Percentiles rank a stretch among this genome's conserved stretches.
These are phyloP conservation scores for Oophaga pumilio DNA, from an alignment of 2,113 vertebrate species.

Conservation along the genomic window DNA sequence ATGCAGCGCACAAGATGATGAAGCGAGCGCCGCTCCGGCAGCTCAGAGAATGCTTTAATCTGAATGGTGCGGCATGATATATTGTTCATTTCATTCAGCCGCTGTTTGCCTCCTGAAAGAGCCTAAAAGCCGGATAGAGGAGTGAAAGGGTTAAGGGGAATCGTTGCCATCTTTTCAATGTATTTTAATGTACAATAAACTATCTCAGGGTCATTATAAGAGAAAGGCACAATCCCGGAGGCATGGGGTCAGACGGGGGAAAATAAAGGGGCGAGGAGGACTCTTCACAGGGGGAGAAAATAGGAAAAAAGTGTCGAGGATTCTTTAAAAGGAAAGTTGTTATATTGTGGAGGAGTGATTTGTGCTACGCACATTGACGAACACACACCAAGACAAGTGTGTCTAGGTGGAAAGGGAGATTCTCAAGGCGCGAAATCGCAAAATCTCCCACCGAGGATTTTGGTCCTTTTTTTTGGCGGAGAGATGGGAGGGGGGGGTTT, in stretches of 20 bases:
- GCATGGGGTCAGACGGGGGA: slow-evolving; percentile 20
- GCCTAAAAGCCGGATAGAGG: not conserved
- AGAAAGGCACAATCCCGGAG: slow-evolving; percentile 16
- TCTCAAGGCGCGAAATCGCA: not conserved
- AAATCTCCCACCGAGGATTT: not conserved
- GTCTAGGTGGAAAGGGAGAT: not conserved
- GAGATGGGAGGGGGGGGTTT: no score
- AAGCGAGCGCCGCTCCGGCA: slow-evolving; percentile 1
- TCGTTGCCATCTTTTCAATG: slow-evolving; percentile 15
- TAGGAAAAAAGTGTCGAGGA: not conserved
- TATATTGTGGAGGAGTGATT: slow-evolving; percentile 38
- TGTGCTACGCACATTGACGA: slow-evolving; percentile 15
- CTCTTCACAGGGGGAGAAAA: slow-evolving; percentile 27
- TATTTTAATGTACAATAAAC: slow-evolving; percentile 44
- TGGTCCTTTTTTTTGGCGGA: not conserved
- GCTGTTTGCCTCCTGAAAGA: slow-evolving; percentile 43
- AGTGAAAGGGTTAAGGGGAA: slow-evolving; percentile 18
- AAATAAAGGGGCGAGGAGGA: slow-evolving; percentile 4
- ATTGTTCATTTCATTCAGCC: slow-evolving; percentile 44
- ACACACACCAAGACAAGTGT: slow-evolving; percentile 44
- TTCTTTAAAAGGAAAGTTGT: slow-evolving; percentile 17
- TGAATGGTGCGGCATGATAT: slow-evolving; percentile 35
- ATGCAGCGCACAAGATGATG: slow-evolving; percentile 6
- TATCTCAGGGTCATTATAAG: slow-evolving; percentile 43
- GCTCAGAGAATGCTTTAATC: slow-evolving; percentile 34